phyloP scores from a whole-genome alignment of 2,797 vertebrate species.

The Remorina albescens region DNA sequence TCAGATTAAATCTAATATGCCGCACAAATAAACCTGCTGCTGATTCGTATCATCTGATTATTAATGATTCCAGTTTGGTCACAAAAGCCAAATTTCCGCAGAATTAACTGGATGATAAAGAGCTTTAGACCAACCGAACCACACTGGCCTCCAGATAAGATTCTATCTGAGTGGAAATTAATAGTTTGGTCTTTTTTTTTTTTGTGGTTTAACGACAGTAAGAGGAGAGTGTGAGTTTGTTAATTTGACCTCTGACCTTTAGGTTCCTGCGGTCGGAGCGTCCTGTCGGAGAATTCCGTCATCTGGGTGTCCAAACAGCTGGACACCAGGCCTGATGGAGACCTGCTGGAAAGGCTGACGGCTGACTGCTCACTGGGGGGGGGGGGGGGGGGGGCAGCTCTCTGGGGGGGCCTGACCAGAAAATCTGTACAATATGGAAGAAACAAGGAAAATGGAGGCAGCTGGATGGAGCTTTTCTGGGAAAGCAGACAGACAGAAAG shows the following conservation, averaged over 20 bases:
- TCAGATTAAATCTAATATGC: too few species aligned
- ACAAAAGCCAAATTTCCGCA: too few species aligned
- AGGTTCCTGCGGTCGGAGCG: constrained; percentile 16
- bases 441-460: not conserved
- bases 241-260: constrained; percentile 13
- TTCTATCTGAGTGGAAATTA: not conserved
- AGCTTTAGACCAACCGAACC: not conserved
- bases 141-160: not conserved
- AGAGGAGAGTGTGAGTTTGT: too few species aligned
- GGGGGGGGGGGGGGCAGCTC: constrained; percentile 50
- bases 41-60: too few species aligned
- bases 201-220: not conserved
- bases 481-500: constrained; percentile 75
- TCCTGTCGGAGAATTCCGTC: constrained; percentile 21
- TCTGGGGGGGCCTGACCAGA: constrained; percentile 49
- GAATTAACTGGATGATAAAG: too few species aligned
- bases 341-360: constrained; percentile 62
- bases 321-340: constrained; percentile 75
- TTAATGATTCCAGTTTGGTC: too few species aligned
- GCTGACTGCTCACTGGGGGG: constrained; percentile 55
- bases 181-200: not conserved
- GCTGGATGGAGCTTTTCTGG: constrained; percentile 63
- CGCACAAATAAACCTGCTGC: too few species aligned
- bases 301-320: constrained; percentile 72
- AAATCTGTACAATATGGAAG: constrained; percentile 21